A percentile compares a stretch with the other conserved stretches of the same genome.
Conservation (phyloP, 2,797 vertebrate species). For the Meriones psammophilus region DNA sequence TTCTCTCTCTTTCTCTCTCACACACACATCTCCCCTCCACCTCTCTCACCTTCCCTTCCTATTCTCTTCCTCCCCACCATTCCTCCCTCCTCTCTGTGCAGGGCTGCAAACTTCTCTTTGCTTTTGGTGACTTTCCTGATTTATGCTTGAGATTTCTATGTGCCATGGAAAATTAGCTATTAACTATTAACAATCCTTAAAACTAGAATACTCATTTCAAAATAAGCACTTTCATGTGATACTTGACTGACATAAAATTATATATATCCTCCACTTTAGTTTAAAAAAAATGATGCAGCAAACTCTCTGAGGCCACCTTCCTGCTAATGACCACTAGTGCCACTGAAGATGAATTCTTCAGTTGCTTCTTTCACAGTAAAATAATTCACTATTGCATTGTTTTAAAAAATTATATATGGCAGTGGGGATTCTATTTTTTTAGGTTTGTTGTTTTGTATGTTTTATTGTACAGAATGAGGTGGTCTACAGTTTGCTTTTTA, state of each 20-base stretch:
- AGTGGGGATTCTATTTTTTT: background rate
- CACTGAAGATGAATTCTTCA: background rate
- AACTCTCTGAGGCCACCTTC: background rate
- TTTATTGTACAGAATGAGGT: background rate
- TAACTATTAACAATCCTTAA: background rate
- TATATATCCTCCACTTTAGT: background rate
- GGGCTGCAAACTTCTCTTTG: background rate
- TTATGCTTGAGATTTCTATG: background rate
- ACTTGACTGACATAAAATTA: slow-evolving; percentile 19
- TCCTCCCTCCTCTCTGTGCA: background rate
- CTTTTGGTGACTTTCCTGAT: slow-evolving; percentile 2
- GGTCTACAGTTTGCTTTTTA: background rate
- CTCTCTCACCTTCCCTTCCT: background rate
- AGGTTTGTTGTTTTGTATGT: background rate
- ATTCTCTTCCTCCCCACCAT: no score
- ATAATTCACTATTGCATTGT: background rate
- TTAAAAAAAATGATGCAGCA: slow-evolving; percentile 2
- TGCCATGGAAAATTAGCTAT: background rate
- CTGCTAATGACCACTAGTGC: background rate
- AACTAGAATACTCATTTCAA: background rate
- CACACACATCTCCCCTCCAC: background rate
- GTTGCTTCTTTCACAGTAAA: background rate
- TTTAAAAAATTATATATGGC: background rate
- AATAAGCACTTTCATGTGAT: background rate
- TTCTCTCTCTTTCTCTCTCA: background rate